phyloP scores from a whole-genome alignment of 2,888 invertebrate genomes.

The Scelioninae gen. 1 region DNA sequence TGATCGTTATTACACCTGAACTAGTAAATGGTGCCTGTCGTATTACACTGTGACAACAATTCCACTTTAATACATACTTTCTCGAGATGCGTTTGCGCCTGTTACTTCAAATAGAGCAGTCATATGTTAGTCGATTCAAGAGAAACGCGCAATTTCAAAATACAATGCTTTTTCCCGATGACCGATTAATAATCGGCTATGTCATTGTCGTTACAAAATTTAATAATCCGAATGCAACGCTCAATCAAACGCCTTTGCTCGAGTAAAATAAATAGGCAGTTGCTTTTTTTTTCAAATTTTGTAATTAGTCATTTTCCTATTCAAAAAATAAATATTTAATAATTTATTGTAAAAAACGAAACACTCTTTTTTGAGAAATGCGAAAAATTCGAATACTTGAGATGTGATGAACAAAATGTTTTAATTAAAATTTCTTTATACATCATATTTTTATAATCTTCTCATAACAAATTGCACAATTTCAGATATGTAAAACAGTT shows the following conservation, averaged over 20 bases:
- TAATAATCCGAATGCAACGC: slow-evolving; percentile 4
- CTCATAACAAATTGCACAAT: too few relatives aligned
- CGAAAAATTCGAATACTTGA: too few relatives aligned
- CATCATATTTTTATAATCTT: too few relatives aligned
- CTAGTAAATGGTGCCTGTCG: slow-evolving; percentile 38
- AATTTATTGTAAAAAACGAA: too few relatives aligned
- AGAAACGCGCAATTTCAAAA: slow-evolving; percentile 22
- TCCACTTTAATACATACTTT: slow-evolving; percentile 24
- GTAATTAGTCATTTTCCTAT: too few relatives aligned
- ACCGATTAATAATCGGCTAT: slow-evolving; percentile 2
- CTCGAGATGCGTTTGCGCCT: slow-evolving; percentile 28
- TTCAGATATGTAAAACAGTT: too few relatives aligned
- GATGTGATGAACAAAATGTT: too few relatives aligned
- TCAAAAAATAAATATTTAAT: too few relatives aligned
- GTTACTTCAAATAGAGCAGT: slow-evolving; percentile 15
- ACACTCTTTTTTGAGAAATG: too few relatives aligned
- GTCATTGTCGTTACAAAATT: background rate
- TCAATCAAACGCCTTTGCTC: slow-evolving; percentile 1
- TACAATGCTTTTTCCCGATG: slow-evolving; percentile 8
- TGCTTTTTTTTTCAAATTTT: too few relatives aligned
- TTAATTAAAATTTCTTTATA: too few relatives aligned
- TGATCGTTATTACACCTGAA: slow-evolving; percentile 31
- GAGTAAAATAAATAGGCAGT: too few relatives aligned
- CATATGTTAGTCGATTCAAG: slow-evolving; percentile 1
- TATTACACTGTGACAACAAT: slow-evolving; percentile 29